Base-by-base conservation (phyloP, 2,888 invertebrate genomes). In the Mycalesis mineus region DNA sequence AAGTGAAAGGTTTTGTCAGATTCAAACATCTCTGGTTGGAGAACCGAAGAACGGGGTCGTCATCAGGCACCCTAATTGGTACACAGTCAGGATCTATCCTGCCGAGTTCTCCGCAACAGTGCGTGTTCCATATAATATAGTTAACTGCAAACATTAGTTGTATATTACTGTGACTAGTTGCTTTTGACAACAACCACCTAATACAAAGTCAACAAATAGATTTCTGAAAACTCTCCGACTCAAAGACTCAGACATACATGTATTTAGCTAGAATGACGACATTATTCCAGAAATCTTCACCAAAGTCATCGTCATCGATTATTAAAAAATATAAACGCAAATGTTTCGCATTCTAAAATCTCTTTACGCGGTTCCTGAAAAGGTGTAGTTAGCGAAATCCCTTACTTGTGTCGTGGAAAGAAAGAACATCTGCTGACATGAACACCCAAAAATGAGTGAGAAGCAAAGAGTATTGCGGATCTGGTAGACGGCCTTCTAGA, bases 11-110 rank as follows among this genome's bases (percentile, higher is more conserved):
- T 2, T 68, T 67, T 0, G 77, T 78, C 60, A 76, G 53, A 47
- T 77, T 76, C 49, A 74, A 47, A 53, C 78, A 78, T 7, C 74
- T 65, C 3, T 72, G 63, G 2, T 64, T 64, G 8, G 72, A 66
- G 53, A 75, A 77, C 9, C 74, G 68, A 29, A 74, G 74, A 2
- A 75, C 73, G 0, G 73, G 73, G 47, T 79, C 78, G 31, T 75
- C 68, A 8, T 62, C 57, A 0, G 75, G 71, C 3, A 78, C 60
- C 15, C 57, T 53, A 3, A 67, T 69, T 1, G 72, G 72, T 0
- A 66, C 58, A 39, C 78, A 78, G 3, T 58, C 61, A 3, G 62
- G 60, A 39, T 78, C 72, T 0, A 62, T 58, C 22, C 65, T 67
- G 0, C 71, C 70, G 55, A 66, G 61, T 9, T 65, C 55, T 2